Evolutionary conservation across 1,140 invertebrate genomes (phyloP), one percentile per base, ranked within the genome.

Genomic region (Megalopta genalis): DNA sequence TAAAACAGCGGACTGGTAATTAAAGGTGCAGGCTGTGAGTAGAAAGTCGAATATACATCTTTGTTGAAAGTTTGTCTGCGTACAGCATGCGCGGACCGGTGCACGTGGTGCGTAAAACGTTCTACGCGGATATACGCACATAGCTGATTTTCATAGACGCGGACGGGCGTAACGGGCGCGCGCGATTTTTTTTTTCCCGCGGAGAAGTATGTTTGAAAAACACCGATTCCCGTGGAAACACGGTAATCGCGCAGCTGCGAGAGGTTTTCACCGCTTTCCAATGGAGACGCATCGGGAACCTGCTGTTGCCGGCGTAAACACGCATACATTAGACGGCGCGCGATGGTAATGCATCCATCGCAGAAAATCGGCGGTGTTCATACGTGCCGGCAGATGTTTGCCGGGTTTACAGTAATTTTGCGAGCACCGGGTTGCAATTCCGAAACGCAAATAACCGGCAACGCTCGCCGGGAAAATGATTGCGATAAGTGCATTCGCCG

Each of bases 351-450:
- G 54, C 75, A 39, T 71, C 62, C 62, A 60, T 54, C 63, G 25
- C 46, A 23, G 81, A 39, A 39, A 75, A 57, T 68, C 39, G 25
- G 23, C 18, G 60, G 66, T n/a, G n/a, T 62, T 66, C 42, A 42
- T 63, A 83, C 72, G 63, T 71, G 78, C 12, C 62, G 46, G 81
- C 81, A 84, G 70, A 71, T 83, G 76, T 84, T 25, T 84, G 82
- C 82, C 81, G 69, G 69, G 69, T 69, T 75, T 70, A 52, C 39
- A 27, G 67, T 65, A 83, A 84, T 83, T 83, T 78, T 62, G 39
- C 66, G 46, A 63, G 42, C 42, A 65, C 57, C 42, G 52, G 64
- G 83, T 75, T 80, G 71, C 78, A 80, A 84, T 80, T 57, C 69
- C 59, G 32, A 75, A 69, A 78, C 65, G 64, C 62, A 71, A 80